Base-by-base conservation (phyloP, 2,797 vertebrate genomes). In the Poecile montanus region DNA sequence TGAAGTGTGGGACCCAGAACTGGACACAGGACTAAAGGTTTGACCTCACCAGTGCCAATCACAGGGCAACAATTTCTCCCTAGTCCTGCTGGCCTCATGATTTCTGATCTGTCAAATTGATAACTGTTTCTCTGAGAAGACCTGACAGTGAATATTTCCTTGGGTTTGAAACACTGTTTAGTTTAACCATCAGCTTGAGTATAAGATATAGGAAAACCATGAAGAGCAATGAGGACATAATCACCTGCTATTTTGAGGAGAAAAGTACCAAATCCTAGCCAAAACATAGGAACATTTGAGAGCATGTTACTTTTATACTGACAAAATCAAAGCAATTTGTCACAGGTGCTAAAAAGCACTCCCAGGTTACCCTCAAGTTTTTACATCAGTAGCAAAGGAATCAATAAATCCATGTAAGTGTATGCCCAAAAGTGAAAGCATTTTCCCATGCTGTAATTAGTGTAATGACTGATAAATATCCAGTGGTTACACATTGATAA, bases 361-460 rank as follows among this genome's bases (percentile, higher is more conserved):
- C 62, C 93, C 76, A 80, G 51, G 44, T 85, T 97, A 53, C 62
- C 84, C 89, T 94, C 79, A 95, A 91, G 54, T 95, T 96, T 96
- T 93, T 82, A 56, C 25, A 78, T 26, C 67, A 57, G 72, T 68
- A 94, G 40, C 71, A 76, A 58, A 85, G n/a, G 81, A 95, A 93
- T 97, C 96, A 97, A 93, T 96, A 93, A 91, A 68, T 86, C 81
- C 80, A 47, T 87, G 45, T 44, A 88, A 77, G 72, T 71, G 34
- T 66, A 67, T 92, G 73, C 88, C 88, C 88, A 51, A 90, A 95
- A 95, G 58, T 95, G 57, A 88, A 95, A 88, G 40, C 50, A 65
- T 85, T 94, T 92, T 88, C 38, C 61, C 66, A 25, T 27, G 13
- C 62, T 93, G 81, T 96, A 95, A 95, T 94, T 95, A 94, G 67